These are phyloP conservation scores for Notolabrus celidotus DNA, from an alignment of 2,797 vertebrate genomes.

Conservation along the genomic window DNA sequence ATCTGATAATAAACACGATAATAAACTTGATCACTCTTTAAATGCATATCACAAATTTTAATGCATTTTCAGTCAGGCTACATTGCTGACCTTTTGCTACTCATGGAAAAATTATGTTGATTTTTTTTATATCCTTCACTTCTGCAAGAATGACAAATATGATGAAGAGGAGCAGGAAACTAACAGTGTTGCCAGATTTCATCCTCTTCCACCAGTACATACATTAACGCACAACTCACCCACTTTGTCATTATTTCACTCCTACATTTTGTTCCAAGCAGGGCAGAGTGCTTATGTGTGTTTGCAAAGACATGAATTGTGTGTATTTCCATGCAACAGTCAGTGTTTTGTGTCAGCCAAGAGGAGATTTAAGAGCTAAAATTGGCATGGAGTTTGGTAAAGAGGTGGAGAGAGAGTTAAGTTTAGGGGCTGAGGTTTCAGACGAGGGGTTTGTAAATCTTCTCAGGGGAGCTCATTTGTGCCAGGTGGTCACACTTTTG, in stretches of 20 bases:
- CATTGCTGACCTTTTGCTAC: slow-evolving; percentile 12
- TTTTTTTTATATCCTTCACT: slow-evolving; percentile 57
- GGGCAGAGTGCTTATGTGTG: slow-evolving; percentile 14
- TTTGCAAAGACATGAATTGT: background rate
- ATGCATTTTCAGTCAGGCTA: background rate
- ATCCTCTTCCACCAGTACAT: slow-evolving; percentile 47
- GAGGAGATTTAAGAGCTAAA: slow-evolving; percentile 38
- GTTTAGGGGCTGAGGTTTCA: slow-evolving; percentile 50
- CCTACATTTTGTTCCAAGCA: slow-evolving; percentile 35
- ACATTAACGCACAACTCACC: slow-evolving; percentile 55
- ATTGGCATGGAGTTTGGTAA: background rate
- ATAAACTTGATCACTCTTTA: too few species aligned
- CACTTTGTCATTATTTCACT: slow-evolving; percentile 67
- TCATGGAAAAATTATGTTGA: slow-evolving; percentile 48
- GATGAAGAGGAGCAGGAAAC: slow-evolving; percentile 61
- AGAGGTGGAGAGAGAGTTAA: slow-evolving; percentile 4
- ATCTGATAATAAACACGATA: too few species aligned
- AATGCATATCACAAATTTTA: too few species aligned
- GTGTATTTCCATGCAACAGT: slow-evolving; percentile 11
- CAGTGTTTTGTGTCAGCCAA: slow-evolving; percentile 28
- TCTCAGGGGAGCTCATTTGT: slow-evolving; percentile 72
- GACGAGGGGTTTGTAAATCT: slow-evolving; percentile 65
- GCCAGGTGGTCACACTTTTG: slow-evolving; percentile 68
- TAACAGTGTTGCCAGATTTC: slow-evolving; percentile 56
- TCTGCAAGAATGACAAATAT: slow-evolving; percentile 63